Evolutionary conservation across 2,888 invertebrate genomes (phyloP), one percentile per base, ranked within the genome.

Genomic region (Proisotoma minuta): DNA sequence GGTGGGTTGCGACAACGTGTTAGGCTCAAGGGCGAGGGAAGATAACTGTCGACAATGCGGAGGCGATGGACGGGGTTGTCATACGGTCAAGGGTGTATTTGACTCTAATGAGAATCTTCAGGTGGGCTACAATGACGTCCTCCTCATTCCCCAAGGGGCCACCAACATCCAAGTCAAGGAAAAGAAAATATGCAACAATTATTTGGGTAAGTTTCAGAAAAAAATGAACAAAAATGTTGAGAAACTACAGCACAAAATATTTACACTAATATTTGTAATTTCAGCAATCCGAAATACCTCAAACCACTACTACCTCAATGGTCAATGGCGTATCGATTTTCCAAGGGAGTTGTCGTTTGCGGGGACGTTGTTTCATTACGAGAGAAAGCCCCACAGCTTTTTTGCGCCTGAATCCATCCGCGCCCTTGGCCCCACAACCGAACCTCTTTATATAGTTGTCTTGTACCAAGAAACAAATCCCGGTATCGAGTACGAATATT

Each of bases 1-100:
- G 8, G 91, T 96, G 47, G 97, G 97, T 60, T 97, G 97, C 78
- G 96, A 97, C 79, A 87, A 88, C 84, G 88, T 92, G 86, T 81
- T 97, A 75, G 96, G 95, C 12, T 96, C 96, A 3, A 80, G 83
- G 59, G 85, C 87, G 10, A 84, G 84, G 72, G 93, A 93, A 79
- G 97, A 97, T 79, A 87, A 88, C 74, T 97, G 97, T 76, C 84
- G 93, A 43, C 85, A 87, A 74, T 97, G 97, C 77, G 89, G 90
- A n/a, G 96, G 96, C 0, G 88, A 93, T 77, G 87, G 87, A 63
- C 85, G 87, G 73, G 76, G 78, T 12, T 97, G 97, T 77, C 86
- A 87, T 75, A 94, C 92, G 1, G 82, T 87, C 56, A 79, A 80
- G 12, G 90, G 89, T 2, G 74, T 84, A 2, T 84, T 90, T 70